Conservation (phyloP, 2,888 invertebrate genomes). For the Nymphalis urticae region DNA sequence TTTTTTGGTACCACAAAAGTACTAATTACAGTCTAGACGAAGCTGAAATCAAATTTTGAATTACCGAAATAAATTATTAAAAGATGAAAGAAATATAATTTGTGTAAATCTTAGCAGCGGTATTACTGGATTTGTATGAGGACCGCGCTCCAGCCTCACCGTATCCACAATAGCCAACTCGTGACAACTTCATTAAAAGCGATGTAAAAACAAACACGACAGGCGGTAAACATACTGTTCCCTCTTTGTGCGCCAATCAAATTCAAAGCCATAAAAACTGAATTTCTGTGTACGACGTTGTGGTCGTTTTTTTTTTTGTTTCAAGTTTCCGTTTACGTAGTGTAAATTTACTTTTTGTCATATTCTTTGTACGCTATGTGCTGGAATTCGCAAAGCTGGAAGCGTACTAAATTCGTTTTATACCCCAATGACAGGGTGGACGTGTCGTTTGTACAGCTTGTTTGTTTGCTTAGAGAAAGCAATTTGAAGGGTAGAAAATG, state of each 20-base stretch:
- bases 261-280: conserved; percentile 45
- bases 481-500: conserved; percentile 11
- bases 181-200: conserved; percentile 67
- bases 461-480: conserved; percentile 13
- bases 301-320: conserved; percentile 28
- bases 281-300: conserved; percentile 31
- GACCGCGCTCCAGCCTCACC: conserved; percentile 16
- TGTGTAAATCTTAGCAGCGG: conserved; percentile 4
- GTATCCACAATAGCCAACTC: conserved; percentile 21
- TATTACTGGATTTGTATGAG: conserved; percentile 1
- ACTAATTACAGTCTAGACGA: too few relatives aligned
- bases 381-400: conserved; percentile 25
- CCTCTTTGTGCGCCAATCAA: conserved; percentile 65
- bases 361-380: conserved; percentile 32
- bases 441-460: conserved; percentile 1
- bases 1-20: too few relatives aligned
- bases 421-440: conserved; percentile 13
- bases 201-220: conserved; percentile 52
- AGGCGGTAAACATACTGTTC: conserved; percentile 44
- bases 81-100: neutral
- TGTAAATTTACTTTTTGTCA: conserved; percentile 35
- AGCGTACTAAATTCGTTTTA: conserved; percentile 27
- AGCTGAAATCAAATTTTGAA: neutral
- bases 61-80: neutral
- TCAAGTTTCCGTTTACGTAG: conserved; percentile 21